These are phyloP conservation scores for Actias luna DNA, from an alignment of 2,888 invertebrate genomes.

Conservation along the genomic window DNA sequence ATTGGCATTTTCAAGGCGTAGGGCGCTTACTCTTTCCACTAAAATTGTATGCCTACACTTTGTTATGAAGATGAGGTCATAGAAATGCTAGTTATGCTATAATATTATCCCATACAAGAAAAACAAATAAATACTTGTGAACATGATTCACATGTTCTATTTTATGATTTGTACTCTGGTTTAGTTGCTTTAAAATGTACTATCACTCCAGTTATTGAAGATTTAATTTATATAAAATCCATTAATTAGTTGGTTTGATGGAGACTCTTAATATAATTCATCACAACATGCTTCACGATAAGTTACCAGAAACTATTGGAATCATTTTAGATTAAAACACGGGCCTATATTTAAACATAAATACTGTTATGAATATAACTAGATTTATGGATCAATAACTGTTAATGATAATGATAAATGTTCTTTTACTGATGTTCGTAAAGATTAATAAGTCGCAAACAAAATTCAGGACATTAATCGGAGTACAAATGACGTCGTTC, in stretches of 20 bases:
- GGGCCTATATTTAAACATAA: background rate
- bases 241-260: too few relatives aligned
- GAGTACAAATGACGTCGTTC: slow-evolving; percentile 13
- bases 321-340: too few relatives aligned
- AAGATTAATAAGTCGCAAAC: slow-evolving; percentile 14
- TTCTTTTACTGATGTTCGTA: slow-evolving; percentile 7
- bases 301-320: too few relatives aligned
- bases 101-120: background rate
- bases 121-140: background rate
- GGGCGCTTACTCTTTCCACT: too few relatives aligned
- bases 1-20: too few relatives aligned
- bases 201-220: too few relatives aligned
- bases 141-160: background rate
- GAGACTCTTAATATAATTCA: too few relatives aligned
- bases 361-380: background rate
- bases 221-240: too few relatives aligned
- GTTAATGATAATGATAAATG: slow-evolving; percentile 1
- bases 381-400: background rate
- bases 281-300: too few relatives aligned
- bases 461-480: slow-evolving; percentile 12
- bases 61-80: background rate
- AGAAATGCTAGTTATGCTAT: background rate
- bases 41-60: background rate
- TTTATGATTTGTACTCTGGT: background rate
- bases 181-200: background rate